These are phyloP conservation scores for Tragelaphus strepsiceros DNA, from an alignment of 2,113 vertebrate genomes.

Conservation along the genomic window DNA sequence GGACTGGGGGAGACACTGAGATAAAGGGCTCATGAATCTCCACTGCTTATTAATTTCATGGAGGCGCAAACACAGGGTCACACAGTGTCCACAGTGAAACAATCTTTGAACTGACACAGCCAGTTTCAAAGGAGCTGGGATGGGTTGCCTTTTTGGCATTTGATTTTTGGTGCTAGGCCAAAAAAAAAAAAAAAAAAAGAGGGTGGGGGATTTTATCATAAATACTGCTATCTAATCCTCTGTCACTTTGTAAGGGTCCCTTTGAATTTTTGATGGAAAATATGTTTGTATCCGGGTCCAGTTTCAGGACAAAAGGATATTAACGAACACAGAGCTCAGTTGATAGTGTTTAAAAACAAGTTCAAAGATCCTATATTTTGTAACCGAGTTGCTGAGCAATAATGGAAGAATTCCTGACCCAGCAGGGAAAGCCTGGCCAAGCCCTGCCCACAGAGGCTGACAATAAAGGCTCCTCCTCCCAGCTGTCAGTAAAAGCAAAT, in stretches of 20 bases:
- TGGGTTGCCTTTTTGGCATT: not conserved
- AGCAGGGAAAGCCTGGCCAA: slow-evolving; percentile 67
- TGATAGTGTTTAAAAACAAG: slow-evolving; percentile 75
- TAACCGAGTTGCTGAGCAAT: slow-evolving; percentile 69
- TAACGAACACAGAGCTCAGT: slow-evolving; percentile 59
- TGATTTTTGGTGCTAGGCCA: not conserved
- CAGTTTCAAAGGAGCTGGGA: not conserved
- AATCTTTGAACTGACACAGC: not conserved
- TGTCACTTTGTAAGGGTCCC: slow-evolving; percentile 75
- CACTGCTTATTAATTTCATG: not conserved
- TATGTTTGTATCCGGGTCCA: slow-evolving; percentile 73
- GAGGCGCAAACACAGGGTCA: not conserved
- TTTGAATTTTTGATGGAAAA: slow-evolving; percentile 80
- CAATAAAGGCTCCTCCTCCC: not conserved
- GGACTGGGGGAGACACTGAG: not conserved
- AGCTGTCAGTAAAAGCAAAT: not conserved
- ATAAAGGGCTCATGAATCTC: not conserved
- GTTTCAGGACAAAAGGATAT: slow-evolving; percentile 69
- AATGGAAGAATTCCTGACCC: slow-evolving; percentile 72
- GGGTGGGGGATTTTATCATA: slow-evolving; percentile 49
- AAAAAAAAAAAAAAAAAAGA: not conserved
- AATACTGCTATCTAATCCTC: slow-evolving; percentile 78
- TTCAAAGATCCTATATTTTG: slow-evolving; percentile 66
- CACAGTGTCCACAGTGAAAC: not conserved
- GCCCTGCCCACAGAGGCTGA: not conserved